Evolutionary conservation across 2,113 vertebrate species (phyloP).

Genomic region (Neolamprologus fasciatus): DNA sequence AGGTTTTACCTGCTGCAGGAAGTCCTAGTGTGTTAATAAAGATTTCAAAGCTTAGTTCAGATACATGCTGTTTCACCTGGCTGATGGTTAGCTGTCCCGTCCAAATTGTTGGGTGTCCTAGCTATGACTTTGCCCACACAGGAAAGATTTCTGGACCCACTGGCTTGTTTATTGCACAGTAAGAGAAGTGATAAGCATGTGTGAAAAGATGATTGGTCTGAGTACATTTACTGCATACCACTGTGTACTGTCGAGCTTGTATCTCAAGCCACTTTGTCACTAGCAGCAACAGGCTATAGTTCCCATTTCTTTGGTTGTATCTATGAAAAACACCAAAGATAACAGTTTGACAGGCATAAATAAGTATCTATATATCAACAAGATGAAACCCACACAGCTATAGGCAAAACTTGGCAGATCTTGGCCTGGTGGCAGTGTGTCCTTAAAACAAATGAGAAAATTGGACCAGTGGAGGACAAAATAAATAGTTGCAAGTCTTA

Average conservation of each 20-base stretch:
- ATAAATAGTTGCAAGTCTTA: not conserved
- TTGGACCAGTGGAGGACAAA: not conserved
- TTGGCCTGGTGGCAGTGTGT: not conserved
- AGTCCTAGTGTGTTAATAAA: not conserved
- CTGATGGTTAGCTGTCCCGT: not conserved
- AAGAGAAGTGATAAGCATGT: constrained; percentile 14
- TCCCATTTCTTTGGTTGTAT: not conserved
- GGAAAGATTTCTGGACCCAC: constrained; percentile 14
- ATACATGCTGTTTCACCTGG: constrained; percentile 22
- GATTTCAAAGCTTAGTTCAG: not conserved
- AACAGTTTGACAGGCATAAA: not conserved
- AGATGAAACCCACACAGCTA: not conserved
- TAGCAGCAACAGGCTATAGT: not conserved
- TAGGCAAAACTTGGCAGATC: not conserved
- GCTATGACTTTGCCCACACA: constrained; percentile 56
- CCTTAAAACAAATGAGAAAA: not conserved
- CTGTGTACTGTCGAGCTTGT: not conserved
- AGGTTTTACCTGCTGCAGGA: not conserved
- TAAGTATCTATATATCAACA: not conserved
- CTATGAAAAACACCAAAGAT: not conserved
- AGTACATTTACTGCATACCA: not conserved
- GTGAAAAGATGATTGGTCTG: constrained; percentile 20
- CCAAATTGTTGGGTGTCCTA: constrained; percentile 36
- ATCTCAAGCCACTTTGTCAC: not conserved
- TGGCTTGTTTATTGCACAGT: constrained; percentile 14